phyloP scores from a whole-genome alignment of 2,888 invertebrate genomes.

The Leptinotarsa rubiginosa region DNA sequence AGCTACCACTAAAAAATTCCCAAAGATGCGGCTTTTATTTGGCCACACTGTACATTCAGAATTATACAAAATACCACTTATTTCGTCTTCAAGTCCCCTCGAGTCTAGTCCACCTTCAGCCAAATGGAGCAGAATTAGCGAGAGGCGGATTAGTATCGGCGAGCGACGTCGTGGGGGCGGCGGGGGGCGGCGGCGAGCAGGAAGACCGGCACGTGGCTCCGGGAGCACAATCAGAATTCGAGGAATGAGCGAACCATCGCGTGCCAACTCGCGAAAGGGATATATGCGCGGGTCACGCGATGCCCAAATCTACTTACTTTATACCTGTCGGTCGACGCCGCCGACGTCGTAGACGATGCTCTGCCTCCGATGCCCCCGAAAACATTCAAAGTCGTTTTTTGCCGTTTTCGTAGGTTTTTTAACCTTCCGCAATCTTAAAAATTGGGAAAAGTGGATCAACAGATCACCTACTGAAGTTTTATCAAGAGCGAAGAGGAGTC shows the following conservation, averaged over 20 bases:
- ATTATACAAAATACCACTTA: too few relatives aligned
- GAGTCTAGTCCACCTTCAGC: neutral
- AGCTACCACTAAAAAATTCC: too few relatives aligned
- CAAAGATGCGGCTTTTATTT: too few relatives aligned
- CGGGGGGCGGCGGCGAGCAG: conserved; percentile 38
- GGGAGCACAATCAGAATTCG: conserved; percentile 61
- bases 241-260: conserved; percentile 61
- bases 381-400: too few relatives aligned
- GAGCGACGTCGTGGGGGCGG: conserved; percentile 2
- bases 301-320: conserved; percentile 25
- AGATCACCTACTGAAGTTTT: too few relatives aligned
- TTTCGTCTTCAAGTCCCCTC: too few relatives aligned
- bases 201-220: conserved; percentile 58
- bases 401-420: too few relatives aligned
- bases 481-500: too few relatives aligned
- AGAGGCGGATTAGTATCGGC: conserved; percentile 2
- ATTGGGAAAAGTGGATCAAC: too few relatives aligned
- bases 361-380: neutral
- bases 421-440: too few relatives aligned
- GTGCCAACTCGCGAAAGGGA: conserved; percentile 59
- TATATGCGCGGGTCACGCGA: conserved; percentile 62
- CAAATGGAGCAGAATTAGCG: conserved; percentile 15
- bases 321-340: conserved; percentile 15
- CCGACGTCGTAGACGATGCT: neutral
- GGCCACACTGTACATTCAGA: too few relatives aligned